Evolutionary conservation across 2,888 invertebrate genomes (phyloP).

Genomic region (Hemaris fuciformis): DNA sequence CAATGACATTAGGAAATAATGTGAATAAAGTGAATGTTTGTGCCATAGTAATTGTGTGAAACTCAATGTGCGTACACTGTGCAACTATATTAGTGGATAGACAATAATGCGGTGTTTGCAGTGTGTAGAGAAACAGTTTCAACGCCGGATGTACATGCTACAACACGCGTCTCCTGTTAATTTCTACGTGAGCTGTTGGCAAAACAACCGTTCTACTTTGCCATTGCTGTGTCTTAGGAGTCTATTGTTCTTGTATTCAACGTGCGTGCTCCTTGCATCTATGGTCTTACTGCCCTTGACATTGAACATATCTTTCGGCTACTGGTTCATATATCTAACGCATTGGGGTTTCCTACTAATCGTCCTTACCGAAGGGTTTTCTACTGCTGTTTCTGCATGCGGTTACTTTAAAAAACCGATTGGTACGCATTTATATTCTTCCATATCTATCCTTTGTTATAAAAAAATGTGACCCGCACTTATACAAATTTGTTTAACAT

Average conservation of each 20-base stretch:
- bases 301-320: constrained; percentile 42
- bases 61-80: constrained; percentile 13
- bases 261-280: constrained; percentile 47
- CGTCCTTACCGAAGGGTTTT: constrained; percentile 51
- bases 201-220: constrained; percentile 49
- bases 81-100: constrained; percentile 13
- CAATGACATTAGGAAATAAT: constrained; percentile 27
- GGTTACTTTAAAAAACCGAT: constrained; percentile 53
- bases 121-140: constrained; percentile 39
- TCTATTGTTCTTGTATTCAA: constrained; percentile 54
- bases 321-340: constrained; percentile 73
- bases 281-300: constrained; percentile 41
- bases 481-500: too few relatives aligned
- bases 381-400: constrained; percentile 52
- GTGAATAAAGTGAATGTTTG: constrained; percentile 28
- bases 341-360: constrained; percentile 68
- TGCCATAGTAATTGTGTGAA: constrained; percentile 16
- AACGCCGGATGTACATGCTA: constrained; percentile 50
- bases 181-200: constrained; percentile 67
- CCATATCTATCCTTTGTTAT: neutral
- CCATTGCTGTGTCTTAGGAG: constrained; percentile 47
- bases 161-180: constrained; percentile 53
- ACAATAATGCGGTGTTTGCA: constrained; percentile 40
- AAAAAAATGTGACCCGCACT: neutral
- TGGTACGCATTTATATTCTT: constrained; percentile 40